phyloP scores from a whole-genome alignment of 2,888 invertebrate species.

The Limenitis camilla region DNA sequence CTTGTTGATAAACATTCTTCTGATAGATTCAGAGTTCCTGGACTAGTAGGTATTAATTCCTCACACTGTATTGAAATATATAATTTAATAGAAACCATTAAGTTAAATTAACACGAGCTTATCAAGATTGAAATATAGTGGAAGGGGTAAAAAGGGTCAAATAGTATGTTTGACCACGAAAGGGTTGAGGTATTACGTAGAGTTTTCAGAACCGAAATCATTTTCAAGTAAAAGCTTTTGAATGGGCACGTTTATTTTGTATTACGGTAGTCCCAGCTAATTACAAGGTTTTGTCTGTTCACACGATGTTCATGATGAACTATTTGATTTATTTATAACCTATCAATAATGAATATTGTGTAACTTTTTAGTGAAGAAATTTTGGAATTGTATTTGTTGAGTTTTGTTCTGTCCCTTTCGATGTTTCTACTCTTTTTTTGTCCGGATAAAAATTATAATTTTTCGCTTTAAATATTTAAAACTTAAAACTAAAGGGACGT shows the following conservation, averaged over 20 bases:
- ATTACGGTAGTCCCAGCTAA: background rate
- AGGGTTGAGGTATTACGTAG: background rate
- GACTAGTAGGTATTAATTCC: too few species aligned
- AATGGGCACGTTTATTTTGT: conserved; percentile 1
- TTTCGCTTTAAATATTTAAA: too few species aligned
- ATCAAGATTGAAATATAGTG: background rate
- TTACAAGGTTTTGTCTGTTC: background rate
- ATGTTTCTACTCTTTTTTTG: too few species aligned
- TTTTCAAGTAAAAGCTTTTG: conserved; percentile 3
- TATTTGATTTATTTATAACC: too few species aligned
- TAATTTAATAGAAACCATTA: background rate
- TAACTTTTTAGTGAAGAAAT: too few species aligned
- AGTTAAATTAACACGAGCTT: background rate
- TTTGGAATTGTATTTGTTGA: too few species aligned
- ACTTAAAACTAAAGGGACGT: too few species aligned
- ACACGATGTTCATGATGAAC: background rate
- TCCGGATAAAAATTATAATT: too few species aligned
- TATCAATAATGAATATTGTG: too few species aligned
- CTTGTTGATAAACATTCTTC: too few species aligned
- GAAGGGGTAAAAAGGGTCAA: background rate
- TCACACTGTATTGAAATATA: background rate
- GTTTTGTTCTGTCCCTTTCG: too few species aligned
- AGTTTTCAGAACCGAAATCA: background rate
- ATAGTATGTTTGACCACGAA: background rate
- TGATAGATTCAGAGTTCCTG: too few species aligned